phyloP scores from a whole-genome alignment of 2,113 vertebrate species.

The Emydocephalus ijimae region DNA sequence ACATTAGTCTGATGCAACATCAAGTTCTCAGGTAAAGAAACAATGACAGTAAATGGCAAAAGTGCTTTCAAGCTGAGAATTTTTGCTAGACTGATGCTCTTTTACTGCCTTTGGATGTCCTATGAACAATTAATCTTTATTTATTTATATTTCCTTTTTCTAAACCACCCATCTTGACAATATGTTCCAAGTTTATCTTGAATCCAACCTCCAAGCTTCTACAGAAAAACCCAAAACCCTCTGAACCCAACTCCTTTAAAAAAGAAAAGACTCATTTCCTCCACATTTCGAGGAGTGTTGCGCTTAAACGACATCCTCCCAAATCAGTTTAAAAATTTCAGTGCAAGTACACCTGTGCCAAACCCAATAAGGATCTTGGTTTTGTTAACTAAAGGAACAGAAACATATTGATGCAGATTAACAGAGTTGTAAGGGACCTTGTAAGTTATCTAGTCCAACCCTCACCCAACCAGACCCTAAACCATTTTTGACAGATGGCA shows the following conservation, averaged over 20 bases:
- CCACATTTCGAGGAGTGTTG: not conserved
- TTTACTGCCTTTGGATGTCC: not conserved
- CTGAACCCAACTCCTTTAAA: not conserved
- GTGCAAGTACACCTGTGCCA: not conserved
- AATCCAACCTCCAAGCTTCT: not conserved
- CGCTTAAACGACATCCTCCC: too few relatives aligned
- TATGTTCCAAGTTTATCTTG: not conserved
- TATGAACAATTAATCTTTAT: not conserved
- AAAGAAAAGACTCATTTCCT: not conserved
- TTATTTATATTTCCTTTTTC: not conserved
- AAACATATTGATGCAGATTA: not conserved
- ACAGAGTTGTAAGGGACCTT: too few relatives aligned
- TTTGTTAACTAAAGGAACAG: not conserved
- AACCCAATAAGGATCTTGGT: not conserved
- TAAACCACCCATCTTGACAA: not conserved
- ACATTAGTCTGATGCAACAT: not conserved
- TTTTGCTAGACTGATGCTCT: not conserved
- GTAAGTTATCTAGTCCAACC: too few relatives aligned
- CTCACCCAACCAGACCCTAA: too few relatives aligned
- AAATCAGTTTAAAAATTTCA: not conserved
- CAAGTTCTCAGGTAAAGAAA: not conserved
- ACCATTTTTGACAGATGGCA: too few relatives aligned
- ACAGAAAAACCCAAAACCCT: not conserved
- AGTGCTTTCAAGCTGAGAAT: not conserved
- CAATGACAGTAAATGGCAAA: not conserved